A percentile compares a stretch with the other conserved stretches of the same genome.
These are phyloP conservation scores for Chaetura pelagica DNA, from an alignment of 2,113 vertebrate species.

Conservation along the genomic window DNA sequence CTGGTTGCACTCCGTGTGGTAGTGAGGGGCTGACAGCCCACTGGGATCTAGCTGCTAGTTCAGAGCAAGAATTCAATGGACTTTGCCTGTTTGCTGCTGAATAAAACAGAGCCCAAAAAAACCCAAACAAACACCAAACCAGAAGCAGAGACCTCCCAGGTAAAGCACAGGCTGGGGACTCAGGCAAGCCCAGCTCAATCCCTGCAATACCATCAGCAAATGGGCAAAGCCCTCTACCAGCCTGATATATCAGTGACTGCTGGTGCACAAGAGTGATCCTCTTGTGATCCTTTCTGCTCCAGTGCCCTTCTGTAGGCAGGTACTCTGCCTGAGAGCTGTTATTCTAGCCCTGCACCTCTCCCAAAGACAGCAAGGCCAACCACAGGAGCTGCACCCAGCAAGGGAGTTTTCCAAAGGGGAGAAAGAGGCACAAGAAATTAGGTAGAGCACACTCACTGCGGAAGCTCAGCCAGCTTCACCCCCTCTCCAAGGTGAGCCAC, in stretches of 20 bases:
- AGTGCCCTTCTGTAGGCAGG: neutral
- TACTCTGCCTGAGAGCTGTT: neutral
- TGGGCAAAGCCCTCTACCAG: neutral
- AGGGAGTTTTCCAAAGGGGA: neutral
- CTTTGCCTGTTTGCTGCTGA: neutral
- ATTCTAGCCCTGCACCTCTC: neutral
- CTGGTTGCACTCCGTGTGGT: neutral
- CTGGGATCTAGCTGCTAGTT: neutral
- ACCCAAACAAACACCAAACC: neutral
- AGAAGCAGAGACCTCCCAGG: neutral
- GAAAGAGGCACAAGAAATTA: neutral
- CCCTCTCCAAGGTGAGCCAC: neutral
- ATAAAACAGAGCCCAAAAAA: neutral
- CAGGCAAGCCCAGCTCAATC: neutral
- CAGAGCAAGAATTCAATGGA: neutral
- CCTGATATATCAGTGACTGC: neutral
- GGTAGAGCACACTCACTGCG: neutral
- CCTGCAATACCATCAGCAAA: neutral
- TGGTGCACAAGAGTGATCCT: neutral
- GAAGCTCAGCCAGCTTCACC: neutral
- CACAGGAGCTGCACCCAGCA: neutral
- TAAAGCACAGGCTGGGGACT: neutral
- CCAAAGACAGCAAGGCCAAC: neutral
- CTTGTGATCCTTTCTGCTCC: neutral
- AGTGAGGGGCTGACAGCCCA: neutral